These are phyloP conservation scores for Gadus macrocephalus DNA, from an alignment of 2,113 vertebrate genomes.

Conservation along the genomic window DNA sequence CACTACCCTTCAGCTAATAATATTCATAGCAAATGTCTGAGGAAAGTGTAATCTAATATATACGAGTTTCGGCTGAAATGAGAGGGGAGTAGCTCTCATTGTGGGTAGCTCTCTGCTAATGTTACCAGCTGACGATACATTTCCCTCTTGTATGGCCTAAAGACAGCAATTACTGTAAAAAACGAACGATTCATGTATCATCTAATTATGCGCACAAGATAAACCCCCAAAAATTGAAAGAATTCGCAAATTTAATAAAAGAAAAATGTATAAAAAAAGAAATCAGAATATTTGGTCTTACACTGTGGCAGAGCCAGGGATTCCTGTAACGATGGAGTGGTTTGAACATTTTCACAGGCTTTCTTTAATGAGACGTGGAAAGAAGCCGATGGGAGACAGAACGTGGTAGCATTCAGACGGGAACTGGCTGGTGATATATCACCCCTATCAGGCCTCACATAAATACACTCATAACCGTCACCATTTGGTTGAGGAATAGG, in stretches of 20 bases:
- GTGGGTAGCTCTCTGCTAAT: slow-evolving; percentile 15
- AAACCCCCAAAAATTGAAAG: slow-evolving; percentile 14
- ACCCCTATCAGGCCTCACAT: background rate
- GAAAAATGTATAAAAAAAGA: too few species aligned
- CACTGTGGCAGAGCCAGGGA: too few species aligned
- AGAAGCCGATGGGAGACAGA: too few species aligned
- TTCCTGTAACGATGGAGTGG: too few species aligned
- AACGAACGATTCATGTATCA: slow-evolving; percentile 30
- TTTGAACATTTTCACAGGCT: too few species aligned
- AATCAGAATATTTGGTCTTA: too few species aligned
- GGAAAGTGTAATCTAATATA: background rate
- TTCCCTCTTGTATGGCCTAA: slow-evolving; percentile 41
- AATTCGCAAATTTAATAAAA: too few species aligned
- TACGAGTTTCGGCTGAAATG: slow-evolving; percentile 2
- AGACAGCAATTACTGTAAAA: slow-evolving; percentile 54
- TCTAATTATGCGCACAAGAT: slow-evolving; percentile 48
- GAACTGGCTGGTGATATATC: slow-evolving; percentile 19
- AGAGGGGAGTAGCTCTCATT: slow-evolving; percentile 27
- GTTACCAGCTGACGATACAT: slow-evolving; percentile 28
- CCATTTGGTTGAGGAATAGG: slow-evolving; percentile 24
- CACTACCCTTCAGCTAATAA: slow-evolving; percentile 11
- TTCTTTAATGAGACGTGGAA: too few species aligned
- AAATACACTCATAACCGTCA: slow-evolving; percentile 26
- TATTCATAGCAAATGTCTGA: background rate
- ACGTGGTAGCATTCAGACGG: too few species aligned